Evolutionary conservation across 2,113 vertebrate species (phyloP), one percentile per base, ranked within the genome.

Genomic region (Colistium nudipinnis): DNA sequence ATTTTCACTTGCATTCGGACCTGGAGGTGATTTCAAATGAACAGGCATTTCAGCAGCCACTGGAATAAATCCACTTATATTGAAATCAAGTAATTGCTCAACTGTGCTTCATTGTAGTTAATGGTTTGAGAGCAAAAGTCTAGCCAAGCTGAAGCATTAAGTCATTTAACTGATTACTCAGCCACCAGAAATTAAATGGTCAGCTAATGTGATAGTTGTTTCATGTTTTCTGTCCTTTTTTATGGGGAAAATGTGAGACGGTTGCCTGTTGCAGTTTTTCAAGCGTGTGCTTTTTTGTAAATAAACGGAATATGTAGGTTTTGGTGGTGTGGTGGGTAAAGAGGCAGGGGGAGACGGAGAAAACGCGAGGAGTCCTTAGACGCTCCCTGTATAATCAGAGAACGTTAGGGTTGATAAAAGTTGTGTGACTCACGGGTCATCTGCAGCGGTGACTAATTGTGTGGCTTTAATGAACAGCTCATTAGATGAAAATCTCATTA

Each of bases 401-500:
- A 41, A 45, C 49, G 33, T 67, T 45, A 44, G 38, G 55, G 41
- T 59, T 70, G 69, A 82, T 74, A 55, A 60, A 68, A 48, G 38
- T 24, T 54, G 51, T 3, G 51, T 14, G 6, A 28, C 14, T 14
- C 11, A 8, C 1, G 19, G 47, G 36, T 79, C 74, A 24, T 72
- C 70, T 13, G 48, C 69, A 78, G 76, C 57, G n/a, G 41, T 86
- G 78, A 61, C 76, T 86, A 62, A 64, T 60, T 41, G 22, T 68
- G 49, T 57, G 44, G 61, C 14, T 76, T 80, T 88, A 87, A 90
- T 89, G 83, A 90, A 89, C 74, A 39, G 74, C 74, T 88, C 81
- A 83, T 88, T 86, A 85, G 48, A 62, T 35, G 7, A 63, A 80
- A 80, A 78, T 80, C 84, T 86, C 77, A 82, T 91, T 90, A 88